Evolutionary conservation across 2,113 vertebrate genomes (phyloP), one percentile per base, ranked within the genome.

Genomic region (Phasianus colchicus): DNA sequence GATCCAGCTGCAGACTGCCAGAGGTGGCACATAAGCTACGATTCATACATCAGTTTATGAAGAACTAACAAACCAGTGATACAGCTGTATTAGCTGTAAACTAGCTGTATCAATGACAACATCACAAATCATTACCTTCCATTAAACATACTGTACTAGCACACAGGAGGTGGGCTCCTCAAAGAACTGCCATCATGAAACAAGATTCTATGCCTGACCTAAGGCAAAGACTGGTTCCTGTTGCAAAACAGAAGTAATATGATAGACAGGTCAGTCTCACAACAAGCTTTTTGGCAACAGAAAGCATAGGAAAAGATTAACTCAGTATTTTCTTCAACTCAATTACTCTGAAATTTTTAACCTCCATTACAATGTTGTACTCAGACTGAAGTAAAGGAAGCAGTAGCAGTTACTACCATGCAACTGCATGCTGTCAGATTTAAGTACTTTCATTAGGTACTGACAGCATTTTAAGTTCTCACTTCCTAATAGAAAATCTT

Each of bases 381-480:
- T 69, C 30, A 40, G 34, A 50, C 14, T 20, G 11, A 22, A 54
- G 25, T 32, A 71, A 89, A 86, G 25, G 58, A 67, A 69, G 6
- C 42, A 43, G 42, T 43, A 43, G 42, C 42, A 43, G 6, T 16
- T 43, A 17, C 42, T 43, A 43, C 6, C 42, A 16, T 43, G 42
- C 42, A 16, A 43, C 34, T 76, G 42, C 7, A 22, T 81, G n/a
- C 57, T 81, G 71, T 74, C 52, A 72, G n/a, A 78, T 76, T 93
- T 80, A 74, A 79, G 43, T 60, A 18, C 43, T 69, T 79, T 57
- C 42, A 86, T 88, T 86, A 70, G 38, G 79, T 73, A 57, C 48
- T 73, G 45, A 38, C 45, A 96, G 43, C 72, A 70, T 82, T 91
- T 93, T n/a, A 83, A 91, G 86, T 82, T 79, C 86, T 79, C 72